phyloP scores from a whole-genome alignment of 2,113 vertebrate genomes.

The Rana temporaria region DNA sequence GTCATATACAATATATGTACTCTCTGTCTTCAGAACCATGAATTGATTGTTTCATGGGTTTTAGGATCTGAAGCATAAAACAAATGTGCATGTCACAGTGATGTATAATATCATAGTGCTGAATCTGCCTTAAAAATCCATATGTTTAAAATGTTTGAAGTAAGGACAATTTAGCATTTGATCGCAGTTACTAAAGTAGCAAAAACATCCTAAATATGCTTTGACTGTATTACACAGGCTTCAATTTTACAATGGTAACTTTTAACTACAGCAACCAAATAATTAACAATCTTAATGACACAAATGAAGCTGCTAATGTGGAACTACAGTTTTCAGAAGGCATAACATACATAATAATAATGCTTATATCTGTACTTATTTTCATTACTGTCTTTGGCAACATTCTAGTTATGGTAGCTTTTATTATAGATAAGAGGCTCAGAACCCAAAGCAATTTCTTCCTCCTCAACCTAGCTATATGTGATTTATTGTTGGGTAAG shows the following conservation, averaged over 20 bases:
- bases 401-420: slow-evolving; percentile 30
- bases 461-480: slow-evolving; percentile 35
- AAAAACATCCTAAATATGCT: too few species aligned
- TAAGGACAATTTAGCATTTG: too few species aligned
- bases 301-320: not conserved
- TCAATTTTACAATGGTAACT: not conserved
- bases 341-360: not conserved
- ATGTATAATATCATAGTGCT: too few species aligned
- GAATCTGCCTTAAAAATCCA: too few species aligned
- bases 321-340: not conserved
- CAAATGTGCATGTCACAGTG: too few species aligned
- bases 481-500: slow-evolving; percentile 47
- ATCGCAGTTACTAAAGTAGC: too few species aligned
- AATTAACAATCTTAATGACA: not conserved
- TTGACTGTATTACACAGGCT: not conserved
- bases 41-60: not conserved
- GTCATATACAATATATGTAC: not conserved
- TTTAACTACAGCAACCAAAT: not conserved
- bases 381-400: slow-evolving; percentile 19
- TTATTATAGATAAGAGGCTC: slow-evolving; percentile 36
- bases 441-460: slow-evolving; percentile 36
- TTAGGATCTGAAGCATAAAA: not conserved
- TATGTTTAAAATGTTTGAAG: too few species aligned
- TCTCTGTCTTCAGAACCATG: too few species aligned
- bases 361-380: slow-evolving; percentile 30